Percentiles rank a stretch among this genome's conserved stretches.
These are phyloP conservation scores for Carassius carassius DNA, from an alignment of 2,113 vertebrate species.

Conservation along the genomic window DNA sequence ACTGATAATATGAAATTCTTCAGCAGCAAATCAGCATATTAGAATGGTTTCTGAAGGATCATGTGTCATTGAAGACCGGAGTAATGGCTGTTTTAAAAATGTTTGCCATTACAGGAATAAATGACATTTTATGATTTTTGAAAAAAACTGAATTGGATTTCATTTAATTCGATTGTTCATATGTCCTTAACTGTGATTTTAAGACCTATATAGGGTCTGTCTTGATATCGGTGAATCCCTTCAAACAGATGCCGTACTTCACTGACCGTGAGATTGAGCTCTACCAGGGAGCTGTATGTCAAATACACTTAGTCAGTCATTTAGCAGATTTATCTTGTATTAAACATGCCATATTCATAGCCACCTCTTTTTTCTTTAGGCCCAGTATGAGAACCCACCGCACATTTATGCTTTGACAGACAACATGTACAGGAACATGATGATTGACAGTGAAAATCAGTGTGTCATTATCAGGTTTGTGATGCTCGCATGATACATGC, in stretches of 20 bases:
- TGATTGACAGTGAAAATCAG: constrained; percentile 95
- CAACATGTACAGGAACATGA: constrained; percentile 98
- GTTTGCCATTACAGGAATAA: too few relatives aligned
- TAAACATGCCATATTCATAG: background rate
- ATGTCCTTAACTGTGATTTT: constrained; percentile 60
- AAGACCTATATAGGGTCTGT: constrained; percentile 96
- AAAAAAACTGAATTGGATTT: background rate
- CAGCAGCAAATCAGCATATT: too few relatives aligned
- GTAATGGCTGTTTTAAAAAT: too few relatives aligned
- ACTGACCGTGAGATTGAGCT: constrained; percentile 91
- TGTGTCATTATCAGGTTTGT: constrained; percentile 90
- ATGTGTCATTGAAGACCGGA: too few relatives aligned
- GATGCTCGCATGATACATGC: background rate
- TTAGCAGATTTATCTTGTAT: too few relatives aligned
- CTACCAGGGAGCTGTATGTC: constrained; percentile 95
- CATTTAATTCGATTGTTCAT: background rate
- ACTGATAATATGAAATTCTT: too few relatives aligned
- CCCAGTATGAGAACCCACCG: constrained; percentile 97
- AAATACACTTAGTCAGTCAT: background rate
- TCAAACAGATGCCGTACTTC: constrained; percentile 99
- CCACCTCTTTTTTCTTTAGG: constrained; percentile 71
- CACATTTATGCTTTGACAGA: constrained; percentile 95
- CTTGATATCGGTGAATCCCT: constrained; percentile 95
- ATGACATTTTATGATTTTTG: background rate
- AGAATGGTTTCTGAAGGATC: too few relatives aligned